Evolutionary conservation across 2,797 vertebrate genomes (phyloP), one percentile per base, ranked within the genome.

Genomic region (Pachyuromys duprasi): DNA sequence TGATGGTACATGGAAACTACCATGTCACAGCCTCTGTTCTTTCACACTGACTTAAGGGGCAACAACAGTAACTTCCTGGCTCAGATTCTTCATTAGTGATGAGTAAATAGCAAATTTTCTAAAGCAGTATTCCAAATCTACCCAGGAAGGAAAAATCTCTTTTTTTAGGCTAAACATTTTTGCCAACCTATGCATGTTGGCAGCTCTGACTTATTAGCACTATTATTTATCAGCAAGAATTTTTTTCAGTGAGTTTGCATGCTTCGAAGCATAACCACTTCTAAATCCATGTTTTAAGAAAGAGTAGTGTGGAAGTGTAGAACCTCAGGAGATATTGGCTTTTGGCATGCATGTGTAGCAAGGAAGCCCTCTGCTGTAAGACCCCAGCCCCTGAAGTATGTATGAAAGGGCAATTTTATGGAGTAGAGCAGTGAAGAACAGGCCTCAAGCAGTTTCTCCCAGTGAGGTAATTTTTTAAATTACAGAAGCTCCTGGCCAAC

Each of bases 161-260:
- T 88, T 57, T 88, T 91, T 91, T 70, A 75, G 18, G 55, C 55
- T 91, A 86, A 90, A 49, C 45, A 36, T 49, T 84, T 93, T 67
- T 89, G 36, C 57, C 45, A 75, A 31, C 15, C 15, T 39, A 67
- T 28, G 31, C 49, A 69, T 60, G 31, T 24, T 76, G 62, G 74
- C 81, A 74, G 28, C 39, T 83, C 33, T 57, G 79, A 14, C 36
- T 94, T 75, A 90, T 28, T 53, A 76, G 20, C 80, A 65, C 53
- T 67, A 62, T 1, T 84, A 87, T 93, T 67, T 63, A 60, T 69
- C 86, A 75, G 15, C 45, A 55, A 75, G 36, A 92, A 86, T 31
- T 42, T 72, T 55, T 33, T n/a, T 22, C 62, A 28, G 83, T 65
- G 72, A 82, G 39, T 62, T 90, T 67, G 14, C 39, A 86, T 63